Evolutionary conservation across 2,888 invertebrate species (phyloP), one percentile per base, ranked within the genome.

Genomic region (Macaria notata): DNA sequence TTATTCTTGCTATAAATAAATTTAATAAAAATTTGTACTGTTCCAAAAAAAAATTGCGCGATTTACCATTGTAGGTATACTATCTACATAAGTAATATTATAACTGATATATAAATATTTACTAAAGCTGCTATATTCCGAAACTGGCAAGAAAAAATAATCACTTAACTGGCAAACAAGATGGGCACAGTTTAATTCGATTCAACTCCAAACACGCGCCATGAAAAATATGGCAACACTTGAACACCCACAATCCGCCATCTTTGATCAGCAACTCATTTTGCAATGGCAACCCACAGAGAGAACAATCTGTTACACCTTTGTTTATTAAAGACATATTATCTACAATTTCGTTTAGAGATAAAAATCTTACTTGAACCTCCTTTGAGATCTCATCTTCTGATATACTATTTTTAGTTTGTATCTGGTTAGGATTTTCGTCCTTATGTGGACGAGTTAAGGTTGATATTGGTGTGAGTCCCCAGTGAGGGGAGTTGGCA

Each of bases 171-270:
- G 77, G 65, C 9, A 75, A 69, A 43, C 92, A 92, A 46, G 85
- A 78, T 0, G 91, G 88, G 50, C 92, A 92, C 38, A 92, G 63
- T 64, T 84, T 91, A 46, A 93, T 73, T 78, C 90, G 92, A 69
- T 92, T 92, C 64, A 93, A 85, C 68, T 92, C 88, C 69, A 94
- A 86, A 75, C 94, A 94, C 4, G 92, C 92, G 0, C 93, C 93
- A 51, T 94, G 94, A 75, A 93, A 94, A 54, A 92, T 91, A 70
- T 94, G 94, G 47, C 93, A 93, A 72, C 94, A 94, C 54, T 90
- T 90, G 76, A 94, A 94, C 48, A 93, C 91, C 83, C 93, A 93
- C 3, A 94, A 75, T 9, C 94, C 94, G 69, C 93, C 93, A 78
- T 93, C 93, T 73, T 92, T 87, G 33, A 94, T 86, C 46, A 94